These are phyloP conservation scores for Cheilosia urbana DNA, from an alignment of 2,888 invertebrate species.

Conservation along the genomic window DNA sequence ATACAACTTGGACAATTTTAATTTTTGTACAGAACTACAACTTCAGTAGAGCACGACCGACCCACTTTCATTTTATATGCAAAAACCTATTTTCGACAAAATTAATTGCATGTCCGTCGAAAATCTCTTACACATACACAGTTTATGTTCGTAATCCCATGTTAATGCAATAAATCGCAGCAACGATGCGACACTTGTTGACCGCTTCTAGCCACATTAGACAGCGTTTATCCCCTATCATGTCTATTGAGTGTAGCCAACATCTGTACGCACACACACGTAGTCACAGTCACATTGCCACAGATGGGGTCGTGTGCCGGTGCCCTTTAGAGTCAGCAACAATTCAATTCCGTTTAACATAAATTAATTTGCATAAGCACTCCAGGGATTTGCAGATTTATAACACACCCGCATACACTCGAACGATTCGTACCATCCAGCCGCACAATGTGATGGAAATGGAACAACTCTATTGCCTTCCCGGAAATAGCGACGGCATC, in stretches of 20 bases:
- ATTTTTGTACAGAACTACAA: too few species aligned
- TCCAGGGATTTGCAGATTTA: conserved; percentile 47
- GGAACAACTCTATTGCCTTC: conserved; percentile 19
- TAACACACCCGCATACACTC: conserved; percentile 19
- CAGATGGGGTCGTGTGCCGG: conserved; percentile 2
- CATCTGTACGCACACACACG: conserved; percentile 31
- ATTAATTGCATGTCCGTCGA: not conserved
- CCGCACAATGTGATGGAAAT: not conserved
- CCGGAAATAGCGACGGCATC: conserved; percentile 5
- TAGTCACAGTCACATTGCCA: not conserved
- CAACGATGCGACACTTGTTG: conserved; percentile 17
- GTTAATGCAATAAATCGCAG: conserved; percentile 26
- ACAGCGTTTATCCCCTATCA: conserved; percentile 17
- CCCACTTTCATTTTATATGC: not conserved
- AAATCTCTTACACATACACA: not conserved
- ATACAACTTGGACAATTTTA: too few species aligned
- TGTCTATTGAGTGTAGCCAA: not conserved
- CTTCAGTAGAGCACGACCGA: not conserved
- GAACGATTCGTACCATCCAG: too few species aligned
- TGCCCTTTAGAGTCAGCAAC: not conserved
- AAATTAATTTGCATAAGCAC: conserved; percentile 70
- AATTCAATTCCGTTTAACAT: conserved; percentile 61
- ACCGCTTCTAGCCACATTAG: conserved; percentile 4
- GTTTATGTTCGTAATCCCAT: not conserved
- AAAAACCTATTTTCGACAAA: not conserved